These are phyloP conservation scores for Aproaerema taeniolella DNA, from an alignment of 2,888 invertebrate species.

Conservation along the genomic window DNA sequence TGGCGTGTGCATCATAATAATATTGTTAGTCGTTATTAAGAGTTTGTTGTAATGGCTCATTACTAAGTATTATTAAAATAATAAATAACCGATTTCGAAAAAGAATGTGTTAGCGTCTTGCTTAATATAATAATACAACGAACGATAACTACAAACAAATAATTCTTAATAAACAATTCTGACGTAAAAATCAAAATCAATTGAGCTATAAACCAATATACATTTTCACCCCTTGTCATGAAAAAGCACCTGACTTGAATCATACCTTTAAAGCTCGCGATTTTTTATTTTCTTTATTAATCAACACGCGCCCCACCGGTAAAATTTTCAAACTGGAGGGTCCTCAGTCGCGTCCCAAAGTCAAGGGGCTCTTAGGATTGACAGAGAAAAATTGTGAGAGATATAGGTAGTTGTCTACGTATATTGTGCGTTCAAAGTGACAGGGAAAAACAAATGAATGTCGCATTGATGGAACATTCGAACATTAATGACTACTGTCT, in stretches of 20 bases:
- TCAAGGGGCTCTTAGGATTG: slow-evolving; percentile 45
- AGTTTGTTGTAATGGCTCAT: too few species aligned
- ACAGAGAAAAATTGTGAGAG: slow-evolving; percentile 57
- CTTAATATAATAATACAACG: too few species aligned
- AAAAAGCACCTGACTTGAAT: slow-evolving; percentile 27
- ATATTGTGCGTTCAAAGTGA: slow-evolving; percentile 28
- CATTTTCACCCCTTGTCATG: slow-evolving; percentile 17
- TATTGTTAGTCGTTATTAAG: too few species aligned
- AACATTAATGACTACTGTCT: slow-evolving; percentile 25
- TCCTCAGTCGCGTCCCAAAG: slow-evolving; percentile 46
- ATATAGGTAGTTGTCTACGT: slow-evolving; percentile 13
- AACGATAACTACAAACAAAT: too few species aligned
- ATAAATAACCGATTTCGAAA: too few species aligned
- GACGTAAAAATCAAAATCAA: too few species aligned
- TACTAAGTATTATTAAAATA: too few species aligned
- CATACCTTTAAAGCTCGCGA: slow-evolving; percentile 34
- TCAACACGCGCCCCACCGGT: slow-evolving; percentile 54
- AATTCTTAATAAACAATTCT: too few species aligned
- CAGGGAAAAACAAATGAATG: slow-evolving; percentile 49
- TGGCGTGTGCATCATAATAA: too few species aligned
- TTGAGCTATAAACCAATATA: too few species aligned
- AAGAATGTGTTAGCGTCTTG: too few species aligned
- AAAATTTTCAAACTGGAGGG: slow-evolving; percentile 52
- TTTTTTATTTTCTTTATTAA: slow-evolving; percentile 67
- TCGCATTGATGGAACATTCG: slow-evolving; percentile 31